phyloP scores from a whole-genome alignment of 2,888 invertebrate genomes.

The Calameuta idolon region DNA sequence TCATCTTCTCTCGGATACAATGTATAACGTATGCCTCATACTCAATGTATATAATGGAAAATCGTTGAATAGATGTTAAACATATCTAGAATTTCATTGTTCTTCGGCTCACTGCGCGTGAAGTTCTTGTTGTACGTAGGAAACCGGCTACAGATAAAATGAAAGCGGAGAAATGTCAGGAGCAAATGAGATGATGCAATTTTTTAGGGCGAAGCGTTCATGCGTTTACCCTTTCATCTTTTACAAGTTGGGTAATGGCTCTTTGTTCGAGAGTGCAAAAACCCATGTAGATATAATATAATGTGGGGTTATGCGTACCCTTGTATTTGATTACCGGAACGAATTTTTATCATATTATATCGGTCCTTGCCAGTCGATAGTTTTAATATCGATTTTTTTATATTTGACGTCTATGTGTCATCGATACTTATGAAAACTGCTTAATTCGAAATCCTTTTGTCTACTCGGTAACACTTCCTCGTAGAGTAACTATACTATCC shows the following conservation, averaged over 20 bases:
- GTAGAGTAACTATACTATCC: neutral
- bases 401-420: neutral
- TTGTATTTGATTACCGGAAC: neutral
- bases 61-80: neutral
- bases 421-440: no score
- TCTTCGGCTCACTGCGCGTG: neutral
- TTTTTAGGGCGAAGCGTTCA: no score
- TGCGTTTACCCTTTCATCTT: no score
- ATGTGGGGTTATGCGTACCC: neutral
- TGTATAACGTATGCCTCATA: neutral
- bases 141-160: neutral
- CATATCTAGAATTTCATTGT: neutral
- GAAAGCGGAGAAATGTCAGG: neutral
- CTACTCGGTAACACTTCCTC: neutral
- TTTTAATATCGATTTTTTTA: neutral
- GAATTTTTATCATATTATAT: neutral
- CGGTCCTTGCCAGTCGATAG: neutral
- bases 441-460: neutral
- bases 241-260: neutral
- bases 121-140: neutral
- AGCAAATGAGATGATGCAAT: no score
- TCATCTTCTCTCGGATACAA: neutral
- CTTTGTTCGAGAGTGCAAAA: neutral
- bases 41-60: neutral
- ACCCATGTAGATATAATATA: neutral